phyloP scores from a whole-genome alignment of 1,140 invertebrate species.

The Heliconius congener region DNA sequence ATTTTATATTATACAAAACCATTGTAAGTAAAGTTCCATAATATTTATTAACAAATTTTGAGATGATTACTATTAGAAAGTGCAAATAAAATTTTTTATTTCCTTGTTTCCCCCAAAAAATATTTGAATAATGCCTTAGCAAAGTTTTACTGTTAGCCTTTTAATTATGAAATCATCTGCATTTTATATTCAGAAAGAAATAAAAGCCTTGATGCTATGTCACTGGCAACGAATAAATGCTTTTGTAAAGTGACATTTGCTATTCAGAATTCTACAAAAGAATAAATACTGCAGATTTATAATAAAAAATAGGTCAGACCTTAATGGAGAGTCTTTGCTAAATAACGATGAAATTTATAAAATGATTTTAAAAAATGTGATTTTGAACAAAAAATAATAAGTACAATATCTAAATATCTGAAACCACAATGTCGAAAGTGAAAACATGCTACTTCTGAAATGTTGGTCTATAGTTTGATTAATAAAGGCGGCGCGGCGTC shows the following conservation, averaged over 20 bases:
- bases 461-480: background rate
- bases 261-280: conserved; percentile 4
- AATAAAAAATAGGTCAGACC: background rate
- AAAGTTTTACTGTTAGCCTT: background rate
- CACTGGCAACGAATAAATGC: background rate
- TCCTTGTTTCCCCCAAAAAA: background rate
- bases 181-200: background rate
- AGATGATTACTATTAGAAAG: too few relatives aligned
- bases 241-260: background rate
- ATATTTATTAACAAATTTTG: too few relatives aligned
- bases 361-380: too few relatives aligned
- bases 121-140: background rate
- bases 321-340: background rate
- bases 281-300: background rate
- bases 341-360: background rate
- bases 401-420: too few relatives aligned
- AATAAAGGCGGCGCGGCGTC: conserved; percentile 39
- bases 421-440: background rate
- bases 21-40: background rate
- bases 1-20: background rate
- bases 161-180: background rate
- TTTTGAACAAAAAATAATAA: too few relatives aligned
- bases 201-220: background rate
- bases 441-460: background rate
- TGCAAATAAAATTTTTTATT: background rate